Percentiles rank a stretch among this genome's conserved stretches.
Evolutionary conservation across 2,888 invertebrate species (phyloP).

Genomic region (Drosophila anceps): DNA sequence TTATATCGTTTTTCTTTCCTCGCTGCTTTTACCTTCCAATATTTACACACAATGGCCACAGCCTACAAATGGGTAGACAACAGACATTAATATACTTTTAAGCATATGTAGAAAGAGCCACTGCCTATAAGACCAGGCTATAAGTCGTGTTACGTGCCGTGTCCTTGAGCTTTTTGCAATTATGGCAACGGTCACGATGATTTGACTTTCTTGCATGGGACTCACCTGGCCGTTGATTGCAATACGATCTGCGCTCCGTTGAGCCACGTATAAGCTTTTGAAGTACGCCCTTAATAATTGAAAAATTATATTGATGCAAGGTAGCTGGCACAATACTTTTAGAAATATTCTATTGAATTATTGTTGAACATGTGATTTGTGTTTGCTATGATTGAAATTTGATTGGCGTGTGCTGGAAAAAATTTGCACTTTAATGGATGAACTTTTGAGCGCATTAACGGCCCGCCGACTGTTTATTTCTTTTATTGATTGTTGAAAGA

Average conservation of each 20-base stretch:
- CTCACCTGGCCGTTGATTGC: conserved; percentile 26
- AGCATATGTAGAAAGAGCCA: conserved; percentile 1
- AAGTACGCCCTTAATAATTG: conserved; percentile 26
- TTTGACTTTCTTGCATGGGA: conserved; percentile 30
- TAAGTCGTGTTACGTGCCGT: conserved; percentile 48
- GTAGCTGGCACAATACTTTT: conserved; percentile 23
- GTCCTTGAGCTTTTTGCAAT: conserved; percentile 67
- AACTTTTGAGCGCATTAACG: background rate
- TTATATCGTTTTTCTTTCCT: conserved; percentile 14
- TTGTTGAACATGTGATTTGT: conserved; percentile 36
- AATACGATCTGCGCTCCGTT: conserved; percentile 27
- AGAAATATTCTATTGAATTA: conserved; percentile 21
- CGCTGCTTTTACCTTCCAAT: conserved; percentile 26
- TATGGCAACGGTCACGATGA: conserved; percentile 59
- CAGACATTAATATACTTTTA: conserved; percentile 32
- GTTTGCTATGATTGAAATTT: conserved; percentile 24
- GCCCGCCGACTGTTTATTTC: background rate
- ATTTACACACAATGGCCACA: conserved; percentile 46
- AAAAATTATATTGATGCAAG: conserved; percentile 16
- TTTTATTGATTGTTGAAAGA: background rate
- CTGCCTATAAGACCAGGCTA: conserved; percentile 22
- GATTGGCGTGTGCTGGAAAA: conserved; percentile 14
- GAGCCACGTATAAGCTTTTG: background rate
- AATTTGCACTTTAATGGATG: conserved; percentile 6
- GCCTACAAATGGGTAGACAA: conserved; percentile 49